phyloP scores from a whole-genome alignment of 2,888 invertebrate species.

The Ditylenchus weischeri region DNA sequence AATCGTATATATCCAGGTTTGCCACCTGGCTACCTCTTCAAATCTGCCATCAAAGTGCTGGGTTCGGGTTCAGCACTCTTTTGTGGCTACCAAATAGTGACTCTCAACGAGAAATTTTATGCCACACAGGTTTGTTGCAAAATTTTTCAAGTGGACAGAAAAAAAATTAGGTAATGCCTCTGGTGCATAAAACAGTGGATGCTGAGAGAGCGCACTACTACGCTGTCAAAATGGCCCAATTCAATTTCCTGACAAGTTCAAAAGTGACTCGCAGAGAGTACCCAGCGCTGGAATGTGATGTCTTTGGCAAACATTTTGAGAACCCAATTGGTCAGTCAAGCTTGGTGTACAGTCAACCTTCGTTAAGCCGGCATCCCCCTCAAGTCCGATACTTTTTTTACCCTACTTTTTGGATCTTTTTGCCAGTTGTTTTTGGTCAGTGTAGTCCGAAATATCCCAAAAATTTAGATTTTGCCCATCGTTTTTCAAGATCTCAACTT shows the following conservation, averaged over 20 bases:
- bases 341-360: no score
- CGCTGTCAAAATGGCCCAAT: conserved; percentile 47
- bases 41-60: conserved; percentile 17
- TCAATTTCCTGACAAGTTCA: conserved; percentile 47
- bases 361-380: no score
- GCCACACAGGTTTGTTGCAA: conserved; percentile 6
- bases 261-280: conserved; percentile 51
- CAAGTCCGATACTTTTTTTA: no score
- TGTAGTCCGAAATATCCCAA: no score
- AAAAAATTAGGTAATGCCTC: conserved; percentile 43
- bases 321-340: conserved; percentile 72
- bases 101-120: conserved; percentile 14
- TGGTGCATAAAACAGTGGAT: conserved; percentile 46
- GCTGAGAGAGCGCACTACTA: conserved; percentile 50
- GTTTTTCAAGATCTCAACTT: no score
- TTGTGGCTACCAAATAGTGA: neutral
- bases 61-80: conserved; percentile 6
- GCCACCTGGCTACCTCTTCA: conserved; percentile 24
- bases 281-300: conserved; percentile 44
- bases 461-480: no score
- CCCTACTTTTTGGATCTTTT: no score
- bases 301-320: conserved; percentile 66
- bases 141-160: conserved; percentile 3
- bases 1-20: conserved; percentile 26
- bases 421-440: no score